Evolutionary conservation across 2,113 vertebrate genomes (phyloP).

Genomic region (Arenaria interpres): DNA sequence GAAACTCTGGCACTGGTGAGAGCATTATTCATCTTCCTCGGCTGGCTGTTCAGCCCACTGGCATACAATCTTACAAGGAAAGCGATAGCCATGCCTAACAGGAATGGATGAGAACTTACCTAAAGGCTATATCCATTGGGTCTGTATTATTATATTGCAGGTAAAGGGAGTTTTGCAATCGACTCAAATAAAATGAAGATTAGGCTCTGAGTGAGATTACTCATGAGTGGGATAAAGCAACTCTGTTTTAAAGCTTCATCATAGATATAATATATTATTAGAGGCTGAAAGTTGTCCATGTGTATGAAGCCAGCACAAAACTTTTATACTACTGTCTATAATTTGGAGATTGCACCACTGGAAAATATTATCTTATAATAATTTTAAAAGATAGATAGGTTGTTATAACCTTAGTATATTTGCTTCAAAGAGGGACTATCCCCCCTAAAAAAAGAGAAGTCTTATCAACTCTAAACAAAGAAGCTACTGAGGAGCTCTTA

Average conservation of each 20-base stretch:
- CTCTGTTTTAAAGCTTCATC: neutral
- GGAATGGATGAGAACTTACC: constrained; percentile 6
- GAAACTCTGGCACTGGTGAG: neutral
- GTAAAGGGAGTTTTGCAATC: neutral
- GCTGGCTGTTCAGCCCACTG: constrained; percentile 16
- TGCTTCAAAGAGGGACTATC: neutral
- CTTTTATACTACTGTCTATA: neutral
- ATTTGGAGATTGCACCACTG: neutral
- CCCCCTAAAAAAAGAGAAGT: neutral
- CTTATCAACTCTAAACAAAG: neutral
- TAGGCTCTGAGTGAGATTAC: neutral
- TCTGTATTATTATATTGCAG: neutral
- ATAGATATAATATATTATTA: neutral
- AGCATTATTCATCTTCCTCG: neutral
- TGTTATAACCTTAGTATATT: neutral
- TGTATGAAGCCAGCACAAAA: neutral
- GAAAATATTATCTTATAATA: neutral
- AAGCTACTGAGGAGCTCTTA: neutral
- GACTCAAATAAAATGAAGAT: neutral
- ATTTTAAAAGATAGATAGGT: neutral
- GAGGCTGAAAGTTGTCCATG: neutral
- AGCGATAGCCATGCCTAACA: neutral
- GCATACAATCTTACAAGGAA: neutral
- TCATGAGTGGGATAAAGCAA: neutral
- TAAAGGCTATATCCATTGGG: neutral